Percentiles rank a stretch among this genome's conserved stretches.
Evolutionary conservation across 2,888 invertebrate genomes (phyloP).

Genomic region (Ceramica pisi): DNA sequence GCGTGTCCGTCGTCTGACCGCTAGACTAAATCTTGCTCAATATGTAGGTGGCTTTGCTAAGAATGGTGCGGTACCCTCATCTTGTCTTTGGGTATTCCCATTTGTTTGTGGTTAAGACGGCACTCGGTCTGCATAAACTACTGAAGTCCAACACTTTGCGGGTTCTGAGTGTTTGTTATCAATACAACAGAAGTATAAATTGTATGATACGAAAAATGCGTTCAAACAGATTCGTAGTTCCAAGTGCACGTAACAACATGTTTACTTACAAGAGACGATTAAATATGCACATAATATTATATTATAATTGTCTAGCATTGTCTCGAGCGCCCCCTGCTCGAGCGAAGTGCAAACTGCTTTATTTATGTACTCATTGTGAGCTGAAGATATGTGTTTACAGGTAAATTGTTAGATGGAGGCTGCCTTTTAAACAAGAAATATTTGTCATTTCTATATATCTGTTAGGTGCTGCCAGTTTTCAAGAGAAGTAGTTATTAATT

Average conservation of each 20-base stretch:
- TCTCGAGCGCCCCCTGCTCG: constrained; percentile 6
- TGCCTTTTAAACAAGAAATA: neutral
- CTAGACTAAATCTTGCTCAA: constrained; percentile 6
- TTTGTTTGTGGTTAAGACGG: neutral
- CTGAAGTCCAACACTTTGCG: constrained; percentile 1
- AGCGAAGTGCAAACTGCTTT: constrained; percentile 2
- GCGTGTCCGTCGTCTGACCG: constrained; percentile 25
- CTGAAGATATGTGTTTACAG: neutral
- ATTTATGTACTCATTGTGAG: neutral
- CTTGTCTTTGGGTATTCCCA: constrained; percentile 6
- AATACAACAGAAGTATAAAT: constrained; percentile 19
- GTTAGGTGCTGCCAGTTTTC: too few species aligned
- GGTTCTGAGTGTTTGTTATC: constrained; percentile 28
- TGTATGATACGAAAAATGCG: constrained; percentile 35
- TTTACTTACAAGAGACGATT: constrained; percentile 33
- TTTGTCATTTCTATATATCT: neutral
- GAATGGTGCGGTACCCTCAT: neutral
- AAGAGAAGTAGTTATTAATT: too few species aligned
- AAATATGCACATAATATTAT: constrained; percentile 29
- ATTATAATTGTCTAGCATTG: constrained; percentile 30
- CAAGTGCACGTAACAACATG: constrained; percentile 32
- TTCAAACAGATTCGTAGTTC: constrained; percentile 27
- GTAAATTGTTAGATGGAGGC: neutral
- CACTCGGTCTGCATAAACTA: constrained; percentile 5
- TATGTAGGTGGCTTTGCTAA: constrained; percentile 9